phyloP scores from a whole-genome alignment of 1,140 invertebrate genomes.

The Sesamia nonagrioides region DNA sequence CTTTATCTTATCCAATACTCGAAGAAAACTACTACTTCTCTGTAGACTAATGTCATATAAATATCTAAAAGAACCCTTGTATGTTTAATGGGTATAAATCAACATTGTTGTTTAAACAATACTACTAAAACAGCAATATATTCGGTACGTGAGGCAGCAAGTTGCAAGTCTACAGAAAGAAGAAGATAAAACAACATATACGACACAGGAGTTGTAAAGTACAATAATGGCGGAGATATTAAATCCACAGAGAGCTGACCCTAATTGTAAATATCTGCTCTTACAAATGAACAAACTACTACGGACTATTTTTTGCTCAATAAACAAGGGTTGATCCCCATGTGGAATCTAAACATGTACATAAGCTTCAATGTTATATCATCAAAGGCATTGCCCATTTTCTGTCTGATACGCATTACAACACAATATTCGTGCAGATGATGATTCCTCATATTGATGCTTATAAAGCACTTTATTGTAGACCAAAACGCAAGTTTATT shows the following conservation, averaged over 20 bases:
- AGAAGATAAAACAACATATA: slow-evolving; percentile 45
- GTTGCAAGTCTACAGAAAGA: slow-evolving; percentile 7
- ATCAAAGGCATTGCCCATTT: background rate
- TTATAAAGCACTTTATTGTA: background rate
- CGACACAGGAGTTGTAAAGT: slow-evolving; percentile 50
- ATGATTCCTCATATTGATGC: too few species aligned
- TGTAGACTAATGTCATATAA: slow-evolving; percentile 1
- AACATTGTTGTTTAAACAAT: slow-evolving; percentile 21
- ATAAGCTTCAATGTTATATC: slow-evolving; percentile 9
- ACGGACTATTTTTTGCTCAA: slow-evolving; percentile 61
- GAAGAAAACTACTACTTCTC: background rate
- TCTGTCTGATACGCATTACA: background rate
- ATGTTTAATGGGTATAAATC: background rate
- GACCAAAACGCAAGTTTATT: background rate
- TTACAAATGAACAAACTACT: slow-evolving; percentile 71
- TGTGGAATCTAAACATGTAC: slow-evolving; percentile 20
- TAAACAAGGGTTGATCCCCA: slow-evolving; percentile 57
- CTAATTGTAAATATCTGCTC: slow-evolving; percentile 70
- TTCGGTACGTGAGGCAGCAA: slow-evolving; percentile 7
- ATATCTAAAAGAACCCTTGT: slow-evolving; percentile 1
- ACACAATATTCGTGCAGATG: too few species aligned
- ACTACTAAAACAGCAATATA: slow-evolving; percentile 17
- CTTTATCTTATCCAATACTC: slow-evolving; percentile 8
- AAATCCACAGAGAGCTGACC: slow-evolving; percentile 60
- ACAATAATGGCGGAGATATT: slow-evolving; percentile 57